Evolutionary conservation across 1,140 invertebrate species (phyloP), one percentile per base, ranked within the genome.

Genomic region (Drosophila hydei): DNA sequence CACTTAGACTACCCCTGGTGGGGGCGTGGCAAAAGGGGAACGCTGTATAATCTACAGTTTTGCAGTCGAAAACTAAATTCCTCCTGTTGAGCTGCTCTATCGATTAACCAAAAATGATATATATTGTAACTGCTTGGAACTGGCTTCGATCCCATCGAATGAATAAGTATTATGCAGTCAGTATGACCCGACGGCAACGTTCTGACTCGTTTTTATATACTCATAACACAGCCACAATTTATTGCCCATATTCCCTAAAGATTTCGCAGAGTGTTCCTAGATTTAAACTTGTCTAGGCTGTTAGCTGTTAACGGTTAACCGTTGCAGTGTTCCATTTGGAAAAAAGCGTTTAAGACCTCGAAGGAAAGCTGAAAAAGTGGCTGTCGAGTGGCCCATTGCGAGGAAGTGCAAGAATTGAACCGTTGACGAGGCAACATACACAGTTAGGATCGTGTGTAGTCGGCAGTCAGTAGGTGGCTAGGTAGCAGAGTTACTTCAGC

Each of bases 401-500:
- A 59, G 52, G 72, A 72, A 60, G 72, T 30, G 72, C 51, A 50
- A 59, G 52, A 77, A 72, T 30, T 51, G 59, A 77, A 56, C 47
- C 50, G 58, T 47, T 72, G 77, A 76, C 50, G 77, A 67, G 51
- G 56, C 56, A 40, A 74, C 51, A 40, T 58, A 8, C 43, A 79
- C 70, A 65, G 72, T 65, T 75, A 65, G 69, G 38, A 61, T 64
- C 72, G 72, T 79, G 65, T 79, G 55, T 40, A 52, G 48, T 75
- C 74, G 64, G 33, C 64, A 69, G 72, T 65, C 63, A 64, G 62
- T 61, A 59, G 64, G 25, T 77, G 62, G 62, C 40, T 30, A 33
- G 43, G 19, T 33, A 16, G 12, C 21, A 11, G 14, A 36, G 27
- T 33, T 4, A 18, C 18, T 55, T 4, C 18, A 54, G 21, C 36